These are phyloP conservation scores for Proisotoma minuta DNA, from an alignment of 2,888 invertebrate genomes.

Conservation along the genomic window DNA sequence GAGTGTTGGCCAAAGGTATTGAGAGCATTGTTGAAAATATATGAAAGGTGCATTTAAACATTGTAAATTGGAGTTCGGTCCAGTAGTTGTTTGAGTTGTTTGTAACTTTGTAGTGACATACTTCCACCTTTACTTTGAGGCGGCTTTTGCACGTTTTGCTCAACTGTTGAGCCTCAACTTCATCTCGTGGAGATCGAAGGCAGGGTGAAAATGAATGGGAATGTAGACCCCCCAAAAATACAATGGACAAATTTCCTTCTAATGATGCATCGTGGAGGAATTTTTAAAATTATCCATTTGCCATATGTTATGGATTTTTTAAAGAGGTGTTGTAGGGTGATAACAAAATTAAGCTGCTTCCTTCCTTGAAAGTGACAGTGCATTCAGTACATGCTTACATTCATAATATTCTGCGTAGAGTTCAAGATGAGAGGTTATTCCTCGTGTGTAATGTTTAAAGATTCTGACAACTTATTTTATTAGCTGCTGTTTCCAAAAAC, in stretches of 20 bases:
- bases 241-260: too few species aligned
- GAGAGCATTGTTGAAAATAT: too few species aligned
- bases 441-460: slow-evolving; percentile 2
- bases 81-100: slow-evolving; percentile 25
- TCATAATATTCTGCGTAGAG: too few species aligned
- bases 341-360: too few species aligned
- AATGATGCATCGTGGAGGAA: not conserved
- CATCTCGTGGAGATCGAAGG: too few species aligned
- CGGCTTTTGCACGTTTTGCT: too few species aligned
- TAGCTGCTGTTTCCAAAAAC: slow-evolving; percentile 1
- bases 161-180: too few species aligned
- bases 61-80: slow-evolving; percentile 5
- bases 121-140: not conserved
- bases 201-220: slow-evolving; percentile 13
- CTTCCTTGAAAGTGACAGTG: too few species aligned
- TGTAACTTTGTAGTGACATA: slow-evolving; percentile 16
- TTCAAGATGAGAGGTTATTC: too few species aligned
- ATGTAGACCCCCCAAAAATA: slow-evolving; percentile 12
- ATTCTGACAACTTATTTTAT: slow-evolving; percentile 9
- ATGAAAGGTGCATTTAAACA: slow-evolving; percentile 17
- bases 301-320: slow-evolving; percentile 20
- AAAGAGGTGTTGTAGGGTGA: too few species aligned
- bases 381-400: too few species aligned
- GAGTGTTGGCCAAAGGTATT: too few species aligned
- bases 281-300: slow-evolving; percentile 14